Evolutionary conservation across 2,113 vertebrate genomes (phyloP).

Genomic region (Ciconia boyciana): DNA sequence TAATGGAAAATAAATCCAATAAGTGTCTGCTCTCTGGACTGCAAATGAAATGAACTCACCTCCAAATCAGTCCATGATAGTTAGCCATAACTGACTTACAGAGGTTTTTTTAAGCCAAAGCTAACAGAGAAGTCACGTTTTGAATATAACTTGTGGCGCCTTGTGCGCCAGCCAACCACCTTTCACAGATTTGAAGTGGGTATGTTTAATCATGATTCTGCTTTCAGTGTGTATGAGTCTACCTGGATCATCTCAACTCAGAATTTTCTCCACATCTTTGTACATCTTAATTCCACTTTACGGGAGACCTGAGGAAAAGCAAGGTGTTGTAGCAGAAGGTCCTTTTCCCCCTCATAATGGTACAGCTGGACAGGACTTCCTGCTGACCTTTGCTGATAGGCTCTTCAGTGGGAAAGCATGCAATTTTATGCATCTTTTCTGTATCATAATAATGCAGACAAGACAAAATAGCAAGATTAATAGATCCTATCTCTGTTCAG

Average conservation of each 20-base stretch:
- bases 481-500: neutral
- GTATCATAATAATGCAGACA: neutral
- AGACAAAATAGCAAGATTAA: neutral
- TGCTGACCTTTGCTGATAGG: neutral
- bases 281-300: neutral
- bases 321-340: neutral
- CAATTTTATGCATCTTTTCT: neutral
- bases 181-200: neutral
- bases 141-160: neutral
- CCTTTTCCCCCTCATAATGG: neutral
- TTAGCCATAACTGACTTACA: neutral
- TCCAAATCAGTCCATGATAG: neutral
- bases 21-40: neutral
- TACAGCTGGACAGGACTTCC: neutral
- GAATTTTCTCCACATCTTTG: neutral
- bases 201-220: neutral
- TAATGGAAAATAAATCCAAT: slow-evolving; percentile 11
- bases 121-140: neutral
- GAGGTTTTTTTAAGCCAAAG: neutral
- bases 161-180: neutral
- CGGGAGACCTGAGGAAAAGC: neutral
- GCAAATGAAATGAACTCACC: neutral
- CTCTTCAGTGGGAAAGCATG: neutral
- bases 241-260: neutral
- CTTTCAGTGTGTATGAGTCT: neutral